phyloP scores from a whole-genome alignment of 2,888 invertebrate species.

The Harpalus rubripes region DNA sequence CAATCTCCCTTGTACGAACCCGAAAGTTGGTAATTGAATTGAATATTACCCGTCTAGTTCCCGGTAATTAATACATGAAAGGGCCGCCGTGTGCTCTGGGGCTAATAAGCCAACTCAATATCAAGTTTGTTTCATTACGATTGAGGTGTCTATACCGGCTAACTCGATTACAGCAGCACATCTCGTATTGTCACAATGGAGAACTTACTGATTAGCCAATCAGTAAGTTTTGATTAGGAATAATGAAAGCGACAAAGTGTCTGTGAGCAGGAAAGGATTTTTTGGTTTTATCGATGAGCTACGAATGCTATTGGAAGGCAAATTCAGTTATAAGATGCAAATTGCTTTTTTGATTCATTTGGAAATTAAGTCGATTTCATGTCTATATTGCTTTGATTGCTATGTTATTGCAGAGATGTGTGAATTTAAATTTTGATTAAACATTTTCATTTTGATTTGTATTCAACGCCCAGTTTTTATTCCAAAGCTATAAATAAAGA shows the following conservation, averaged over 20 bases:
- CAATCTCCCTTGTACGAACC: constrained; percentile 4
- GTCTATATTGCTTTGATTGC: constrained; percentile 2
- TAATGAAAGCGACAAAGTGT: constrained; percentile 40
- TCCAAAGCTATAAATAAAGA: not conserved
- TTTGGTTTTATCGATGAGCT: constrained; percentile 14
- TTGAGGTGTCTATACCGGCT: constrained; percentile 51
- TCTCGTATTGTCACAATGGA: constrained; percentile 18
- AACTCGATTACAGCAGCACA: constrained; percentile 50
- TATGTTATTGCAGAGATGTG: not conserved
- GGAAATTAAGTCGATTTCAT: constrained; percentile 23
- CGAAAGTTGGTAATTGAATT: constrained; percentile 55
- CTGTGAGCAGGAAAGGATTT: not conserved
- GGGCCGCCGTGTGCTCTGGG: constrained; percentile 2
- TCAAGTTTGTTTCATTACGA: constrained; percentile 60
- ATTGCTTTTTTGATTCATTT: constrained; percentile 28
- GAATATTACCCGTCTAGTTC: constrained; percentile 58
- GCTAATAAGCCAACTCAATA: constrained; percentile 55
- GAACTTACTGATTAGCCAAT: constrained; percentile 52
- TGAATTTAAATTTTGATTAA: constrained; percentile 7
- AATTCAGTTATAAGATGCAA: constrained; percentile 36
- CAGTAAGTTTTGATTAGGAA: constrained; percentile 62
- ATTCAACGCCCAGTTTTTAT: not conserved
- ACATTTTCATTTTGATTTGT: constrained; percentile 7
- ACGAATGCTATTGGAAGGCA: constrained; percentile 9
- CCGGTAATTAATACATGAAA: constrained; percentile 61